A percentile compares a stretch with the other conserved stretches of the same genome.
phyloP scores from a whole-genome alignment of 2,888 invertebrate genomes.

The Chirona hameri region DNA sequence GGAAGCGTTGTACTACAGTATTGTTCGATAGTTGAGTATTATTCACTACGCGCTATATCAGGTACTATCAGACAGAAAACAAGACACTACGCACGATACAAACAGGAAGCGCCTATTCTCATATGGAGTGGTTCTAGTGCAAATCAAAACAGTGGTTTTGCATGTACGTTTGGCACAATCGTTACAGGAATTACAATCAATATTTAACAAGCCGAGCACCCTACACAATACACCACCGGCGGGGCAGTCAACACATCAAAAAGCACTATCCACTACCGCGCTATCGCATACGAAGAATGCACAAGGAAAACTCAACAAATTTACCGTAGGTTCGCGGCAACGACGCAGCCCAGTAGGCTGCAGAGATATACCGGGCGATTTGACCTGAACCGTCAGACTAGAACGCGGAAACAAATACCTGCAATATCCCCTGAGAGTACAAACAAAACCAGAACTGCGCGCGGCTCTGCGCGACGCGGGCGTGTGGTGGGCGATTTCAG shows the following conservation, averaged over 20 bases:
- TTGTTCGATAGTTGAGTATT: slow-evolving; percentile 28
- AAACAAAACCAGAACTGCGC: background rate
- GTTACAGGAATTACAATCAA: slow-evolving; percentile 23
- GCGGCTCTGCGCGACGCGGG: background rate
- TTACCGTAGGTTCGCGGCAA: background rate
- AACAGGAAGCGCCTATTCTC: slow-evolving; percentile 24
- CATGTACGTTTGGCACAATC: background rate
- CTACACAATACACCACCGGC: background rate
- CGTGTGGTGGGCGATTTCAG: background rate
- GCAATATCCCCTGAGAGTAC: slow-evolving; percentile 24
- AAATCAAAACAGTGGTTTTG: slow-evolving; percentile 28
- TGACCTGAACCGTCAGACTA: slow-evolving; percentile 24
- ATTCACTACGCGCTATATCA: slow-evolving; percentile 3
- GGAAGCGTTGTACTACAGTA: slow-evolving; percentile 28
- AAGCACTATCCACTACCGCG: background rate
- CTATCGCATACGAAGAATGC: slow-evolving; percentile 2
- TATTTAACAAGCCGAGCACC: background rate
- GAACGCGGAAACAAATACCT: slow-evolving; percentile 28
- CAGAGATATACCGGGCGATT: slow-evolving; percentile 27
- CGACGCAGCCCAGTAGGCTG: background rate
- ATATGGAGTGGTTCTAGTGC: slow-evolving; percentile 28
- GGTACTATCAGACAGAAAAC: slow-evolving; percentile 28
- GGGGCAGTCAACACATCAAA: background rate
- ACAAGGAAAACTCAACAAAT: slow-evolving; percentile 1
- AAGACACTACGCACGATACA: background rate